A percentile compares a stretch with the other conserved stretches of the same genome.
Evolutionary conservation across 2,888 invertebrate genomes (phyloP).

Genomic region (Mimachlamys varia): DNA sequence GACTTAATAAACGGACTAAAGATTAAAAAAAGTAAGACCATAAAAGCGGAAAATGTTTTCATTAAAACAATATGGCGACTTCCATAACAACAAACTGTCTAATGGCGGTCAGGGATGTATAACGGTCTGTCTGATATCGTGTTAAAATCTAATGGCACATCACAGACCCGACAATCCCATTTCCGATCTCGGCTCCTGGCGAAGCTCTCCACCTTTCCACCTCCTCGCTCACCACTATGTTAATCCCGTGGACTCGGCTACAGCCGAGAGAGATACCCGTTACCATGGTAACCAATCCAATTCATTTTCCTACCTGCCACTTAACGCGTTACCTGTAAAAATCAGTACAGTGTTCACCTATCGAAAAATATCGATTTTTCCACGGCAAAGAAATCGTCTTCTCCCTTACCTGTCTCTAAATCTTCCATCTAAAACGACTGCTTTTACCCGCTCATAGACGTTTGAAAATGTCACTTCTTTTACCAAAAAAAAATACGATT

Average conservation of each 20-base stretch:
- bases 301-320: slow-evolving; percentile 54
- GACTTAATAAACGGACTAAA: neutral
- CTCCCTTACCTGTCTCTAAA: slow-evolving; percentile 17
- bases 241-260: slow-evolving; percentile 2
- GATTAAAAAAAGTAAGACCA: neutral
- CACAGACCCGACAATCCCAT: slow-evolving; percentile 26
- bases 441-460: neutral
- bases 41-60: neutral
- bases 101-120: neutral
- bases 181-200: slow-evolving; percentile 21
- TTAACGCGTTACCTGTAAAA: slow-evolving; percentile 51
- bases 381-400: slow-evolving; percentile 20
- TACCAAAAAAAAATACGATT: neutral
- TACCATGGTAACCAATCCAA: slow-evolving; percentile 50
- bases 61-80: neutral
- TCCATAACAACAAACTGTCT: neutral
- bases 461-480: neutral
- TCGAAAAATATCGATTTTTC: slow-evolving; percentile 54
- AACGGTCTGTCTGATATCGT: neutral
- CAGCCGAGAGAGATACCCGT: slow-evolving; percentile 38
- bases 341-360: slow-evolving; percentile 40
- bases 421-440: slow-evolving; percentile 18
- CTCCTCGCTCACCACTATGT: neutral
- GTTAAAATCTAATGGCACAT: neutral
- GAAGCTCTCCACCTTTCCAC: neutral